A percentile compares a stretch with the other conserved stretches of the same genome.
Evolutionary conservation across 1,140 invertebrate species (phyloP).

Genomic region (Lethrus apterus): DNA sequence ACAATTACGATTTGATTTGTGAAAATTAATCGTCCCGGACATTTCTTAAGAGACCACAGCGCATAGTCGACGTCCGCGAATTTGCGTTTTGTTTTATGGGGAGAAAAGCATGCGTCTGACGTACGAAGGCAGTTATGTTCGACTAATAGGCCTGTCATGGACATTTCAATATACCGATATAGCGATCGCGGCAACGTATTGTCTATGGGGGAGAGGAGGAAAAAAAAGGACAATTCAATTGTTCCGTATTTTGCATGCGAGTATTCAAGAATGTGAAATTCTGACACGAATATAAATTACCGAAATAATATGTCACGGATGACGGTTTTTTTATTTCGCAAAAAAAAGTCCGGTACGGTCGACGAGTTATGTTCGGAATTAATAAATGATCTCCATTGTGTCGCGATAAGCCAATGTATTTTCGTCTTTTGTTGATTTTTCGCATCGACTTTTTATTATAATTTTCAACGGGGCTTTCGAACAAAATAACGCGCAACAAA

Average conservation of each 20-base stretch:
- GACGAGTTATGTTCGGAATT: constrained; percentile 15
- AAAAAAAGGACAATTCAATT: constrained; percentile 18
- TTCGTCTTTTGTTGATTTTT: too few species aligned
- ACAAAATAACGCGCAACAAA: too few species aligned
- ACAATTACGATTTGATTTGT: too few species aligned
- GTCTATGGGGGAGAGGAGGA: constrained; percentile 11
- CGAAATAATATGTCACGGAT: constrained; percentile 16
- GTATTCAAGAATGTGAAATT: constrained; percentile 19
- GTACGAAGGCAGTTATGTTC: constrained; percentile 29
- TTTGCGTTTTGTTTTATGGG: constrained; percentile 3
- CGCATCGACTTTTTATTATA: constrained; percentile 10
- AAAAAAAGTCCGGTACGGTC: too few species aligned
- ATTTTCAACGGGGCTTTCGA: too few species aligned
- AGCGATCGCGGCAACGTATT: constrained; percentile 18
- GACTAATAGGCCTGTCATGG: constrained; percentile 30
- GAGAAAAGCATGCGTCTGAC: constrained; percentile 26
- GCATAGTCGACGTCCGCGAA: too few species aligned
- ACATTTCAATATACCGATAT: constrained; percentile 30
- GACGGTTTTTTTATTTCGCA: constrained; percentile 9
- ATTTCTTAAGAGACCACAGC: too few species aligned
- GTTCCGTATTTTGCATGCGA: constrained; percentile 13
- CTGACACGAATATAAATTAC: constrained; percentile 19
- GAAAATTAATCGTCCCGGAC: too few species aligned
- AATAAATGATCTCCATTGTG: constrained; percentile 18
- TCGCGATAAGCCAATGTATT: constrained; percentile 11